Percentiles rank a stretch among this genome's conserved stretches.
Conservation (phyloP, 2,888 invertebrate species). For the Scotopteryx bipunctaria region DNA sequence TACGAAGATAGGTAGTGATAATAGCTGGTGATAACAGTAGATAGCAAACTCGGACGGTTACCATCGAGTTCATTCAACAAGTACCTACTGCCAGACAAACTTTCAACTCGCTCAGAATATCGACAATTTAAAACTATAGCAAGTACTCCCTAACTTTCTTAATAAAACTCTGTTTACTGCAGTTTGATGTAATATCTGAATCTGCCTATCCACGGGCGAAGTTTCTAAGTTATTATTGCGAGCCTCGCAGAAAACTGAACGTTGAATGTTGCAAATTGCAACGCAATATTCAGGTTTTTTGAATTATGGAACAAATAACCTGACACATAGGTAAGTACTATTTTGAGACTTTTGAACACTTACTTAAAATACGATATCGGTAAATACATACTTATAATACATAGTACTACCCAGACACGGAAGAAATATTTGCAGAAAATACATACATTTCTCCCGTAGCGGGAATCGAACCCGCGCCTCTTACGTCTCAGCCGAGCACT, state of each 20-base stretch:
- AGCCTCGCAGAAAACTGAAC: conserved; percentile 3
- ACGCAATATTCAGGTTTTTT: background rate
- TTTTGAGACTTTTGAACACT: background rate
- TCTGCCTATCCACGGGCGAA: conserved; percentile 22
- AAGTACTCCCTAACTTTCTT: conserved; percentile 40
- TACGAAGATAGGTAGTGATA: too few species aligned
- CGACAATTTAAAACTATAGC: conserved; percentile 49
- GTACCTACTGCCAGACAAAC: conserved; percentile 19
- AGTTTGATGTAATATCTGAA: conserved; percentile 26
- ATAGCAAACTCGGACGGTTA: background rate
- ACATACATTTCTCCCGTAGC: too few species aligned
- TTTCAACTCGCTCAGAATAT: conserved; percentile 33
- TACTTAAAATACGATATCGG: too few species aligned
- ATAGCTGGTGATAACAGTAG: conserved; percentile 11
- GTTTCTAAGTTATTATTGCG: conserved; percentile 19
- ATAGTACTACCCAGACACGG: too few species aligned
- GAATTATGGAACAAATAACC: background rate
- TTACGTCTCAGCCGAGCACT: too few species aligned
- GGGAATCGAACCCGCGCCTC: too few species aligned
- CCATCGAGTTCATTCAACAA: conserved; percentile 19
- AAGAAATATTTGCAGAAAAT: too few species aligned
- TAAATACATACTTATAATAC: too few species aligned
- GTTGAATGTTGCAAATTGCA: background rate
- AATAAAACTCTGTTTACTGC: conserved; percentile 39
- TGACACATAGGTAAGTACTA: background rate